A percentile compares a stretch with the other conserved stretches of the same genome.
Conservation (phyloP, 37 sponge, comb jelly and placozoan genomes). For the Spongia lamella region DNA sequence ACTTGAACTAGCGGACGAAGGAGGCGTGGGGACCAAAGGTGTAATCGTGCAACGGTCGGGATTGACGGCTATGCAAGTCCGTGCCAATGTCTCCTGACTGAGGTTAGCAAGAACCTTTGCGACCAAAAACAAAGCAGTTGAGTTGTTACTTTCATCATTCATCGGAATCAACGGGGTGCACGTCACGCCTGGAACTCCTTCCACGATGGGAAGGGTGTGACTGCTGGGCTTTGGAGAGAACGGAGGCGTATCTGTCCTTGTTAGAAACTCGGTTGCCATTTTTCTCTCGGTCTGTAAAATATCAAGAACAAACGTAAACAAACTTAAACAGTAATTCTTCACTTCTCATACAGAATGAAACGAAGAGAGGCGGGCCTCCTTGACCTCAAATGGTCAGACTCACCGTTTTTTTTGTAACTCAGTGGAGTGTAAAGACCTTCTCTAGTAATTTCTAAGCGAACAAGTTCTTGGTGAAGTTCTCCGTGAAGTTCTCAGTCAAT, state of each 20-base stretch:
- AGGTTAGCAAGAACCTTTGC: slow-evolving; percentile 84
- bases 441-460: no score
- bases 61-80: slow-evolving; percentile 67
- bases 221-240: slow-evolving; percentile 65
- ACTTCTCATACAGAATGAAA: no score
- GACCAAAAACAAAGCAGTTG: slow-evolving; percentile 73
- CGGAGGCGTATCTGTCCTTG: slow-evolving; percentile 57
- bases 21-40: slow-evolving; percentile 60
- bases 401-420: no score
- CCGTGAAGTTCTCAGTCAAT: no score
- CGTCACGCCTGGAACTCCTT: slow-evolving; percentile 47
- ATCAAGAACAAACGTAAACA: background rate
- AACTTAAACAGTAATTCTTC: no score
- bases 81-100: slow-evolving; percentile 74
- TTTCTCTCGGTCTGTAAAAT: background rate
- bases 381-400: no score
- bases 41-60: slow-evolving; percentile 55
- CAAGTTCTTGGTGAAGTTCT: no score
- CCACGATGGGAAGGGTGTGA: slow-evolving; percentile 57
- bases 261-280: slow-evolving; percentile 69
- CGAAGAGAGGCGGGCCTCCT: no score
- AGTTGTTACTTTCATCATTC: slow-evolving; percentile 14
- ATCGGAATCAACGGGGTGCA: slow-evolving; percentile 16
- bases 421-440: no score
- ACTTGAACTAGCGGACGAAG: slow-evolving; percentile 46